Conservation (phyloP, 1,140 invertebrate genomes). For the Mactra quadrangularis region DNA sequence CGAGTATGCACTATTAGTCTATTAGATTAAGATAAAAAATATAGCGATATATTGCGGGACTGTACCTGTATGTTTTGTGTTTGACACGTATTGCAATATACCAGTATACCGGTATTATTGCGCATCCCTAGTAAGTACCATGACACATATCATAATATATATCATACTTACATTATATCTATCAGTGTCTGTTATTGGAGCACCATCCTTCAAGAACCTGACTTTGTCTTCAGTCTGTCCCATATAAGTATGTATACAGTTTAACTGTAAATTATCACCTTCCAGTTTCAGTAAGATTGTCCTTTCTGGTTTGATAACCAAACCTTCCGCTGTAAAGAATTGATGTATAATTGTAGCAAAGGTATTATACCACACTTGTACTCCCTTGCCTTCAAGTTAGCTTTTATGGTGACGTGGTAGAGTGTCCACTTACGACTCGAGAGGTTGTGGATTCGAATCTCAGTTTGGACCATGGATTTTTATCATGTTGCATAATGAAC, state of each 20-base stretch:
- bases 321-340: neutral
- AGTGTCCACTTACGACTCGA: too few species aligned
- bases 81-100: too few species aligned
- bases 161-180: conserved; percentile 8
- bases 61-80: neutral
- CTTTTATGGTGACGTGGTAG: too few species aligned
- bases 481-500: neutral
- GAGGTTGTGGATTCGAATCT: too few species aligned
- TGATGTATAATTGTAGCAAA: neutral
- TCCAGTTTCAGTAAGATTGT: neutral
- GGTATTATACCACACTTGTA: too few species aligned
- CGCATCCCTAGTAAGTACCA: neutral
- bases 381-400: too few species aligned
- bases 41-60: neutral
- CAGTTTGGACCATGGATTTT: too few species aligned
- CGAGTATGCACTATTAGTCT: too few species aligned
- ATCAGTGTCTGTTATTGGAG: neutral
- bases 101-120: neutral
- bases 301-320: neutral
- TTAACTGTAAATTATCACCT: neutral
- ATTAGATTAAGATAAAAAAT: too few species aligned
- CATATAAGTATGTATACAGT: neutral
- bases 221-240: neutral
- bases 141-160: neutral
- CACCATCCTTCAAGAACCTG: neutral